A percentile compares a stretch with the other conserved stretches of the same genome.
Evolutionary conservation across 2,113 vertebrate species (phyloP).

Genomic region (Macaca nemestrina): DNA sequence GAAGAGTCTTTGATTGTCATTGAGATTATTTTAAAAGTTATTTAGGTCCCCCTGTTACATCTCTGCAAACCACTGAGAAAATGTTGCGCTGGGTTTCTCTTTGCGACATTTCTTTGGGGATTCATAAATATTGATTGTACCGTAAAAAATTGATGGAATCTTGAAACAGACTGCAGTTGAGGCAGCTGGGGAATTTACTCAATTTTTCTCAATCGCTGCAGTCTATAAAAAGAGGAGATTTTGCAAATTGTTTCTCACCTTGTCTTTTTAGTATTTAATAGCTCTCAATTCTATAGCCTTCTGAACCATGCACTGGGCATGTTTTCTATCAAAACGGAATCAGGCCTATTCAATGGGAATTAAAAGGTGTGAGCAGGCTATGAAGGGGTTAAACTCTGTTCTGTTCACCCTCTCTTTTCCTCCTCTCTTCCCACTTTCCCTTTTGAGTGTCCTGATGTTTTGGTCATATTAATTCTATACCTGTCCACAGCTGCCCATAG

Average conservation of each 20-base stretch:
- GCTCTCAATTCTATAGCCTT: slow-evolving; percentile 87
- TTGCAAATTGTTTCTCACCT: slow-evolving; percentile 93
- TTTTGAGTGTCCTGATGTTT: slow-evolving; percentile 33
- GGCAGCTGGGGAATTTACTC: slow-evolving; percentile 92
- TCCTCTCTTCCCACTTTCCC: background rate
- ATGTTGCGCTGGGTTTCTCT: slow-evolving; percentile 91
- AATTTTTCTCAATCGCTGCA: slow-evolving; percentile 94
- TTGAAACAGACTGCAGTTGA: slow-evolving; percentile 89
- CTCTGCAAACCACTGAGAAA: slow-evolving; percentile 86
- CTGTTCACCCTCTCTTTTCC: slow-evolving; percentile 56
- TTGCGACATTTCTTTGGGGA: slow-evolving; percentile 95
- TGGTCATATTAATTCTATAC: background rate
- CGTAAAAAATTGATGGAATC: slow-evolving; percentile 97
- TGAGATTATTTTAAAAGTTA: slow-evolving; percentile 92
- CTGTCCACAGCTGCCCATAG: background rate
- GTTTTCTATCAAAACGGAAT: slow-evolving; percentile 86
- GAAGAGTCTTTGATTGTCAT: slow-evolving; percentile 89
- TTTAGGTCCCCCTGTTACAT: slow-evolving; percentile 88
- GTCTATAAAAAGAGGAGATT: slow-evolving; percentile 94
- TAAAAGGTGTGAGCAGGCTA: slow-evolving; percentile 79
- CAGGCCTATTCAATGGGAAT: slow-evolving; percentile 85
- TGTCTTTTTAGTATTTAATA: slow-evolving; percentile 92
- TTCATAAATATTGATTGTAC: slow-evolving; percentile 99
- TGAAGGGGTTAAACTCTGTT: slow-evolving; percentile 81
- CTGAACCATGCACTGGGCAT: slow-evolving; percentile 80